A percentile compares a stretch with the other conserved stretches of the same genome.
phyloP scores from a whole-genome alignment of 2,888 invertebrate genomes.

The Ornithoptera alexandrae region DNA sequence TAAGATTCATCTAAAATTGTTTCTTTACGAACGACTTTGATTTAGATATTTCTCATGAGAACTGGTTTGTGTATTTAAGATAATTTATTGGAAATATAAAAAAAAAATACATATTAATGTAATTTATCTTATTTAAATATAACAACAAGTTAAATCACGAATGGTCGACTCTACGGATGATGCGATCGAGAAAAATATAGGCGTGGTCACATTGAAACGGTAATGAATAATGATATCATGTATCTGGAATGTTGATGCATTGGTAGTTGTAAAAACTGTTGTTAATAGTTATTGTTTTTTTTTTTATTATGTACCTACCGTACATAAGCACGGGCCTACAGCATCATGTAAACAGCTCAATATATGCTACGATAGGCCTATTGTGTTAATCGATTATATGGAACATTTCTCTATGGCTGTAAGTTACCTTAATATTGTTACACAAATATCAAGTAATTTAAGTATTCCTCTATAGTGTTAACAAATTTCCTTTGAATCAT shows the following conservation, averaged over 20 bases:
- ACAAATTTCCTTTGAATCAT: neutral
- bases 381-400: no score
- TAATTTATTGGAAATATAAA: no score
- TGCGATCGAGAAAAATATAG: constrained; percentile 12
- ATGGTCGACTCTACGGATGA: neutral
- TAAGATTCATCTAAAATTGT: no score
- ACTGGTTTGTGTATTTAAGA: no score
- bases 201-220: neutral
- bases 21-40: no score
- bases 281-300: neutral
- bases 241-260: constrained; percentile 14
- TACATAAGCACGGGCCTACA: neutral
- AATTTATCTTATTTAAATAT: neutral
- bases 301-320: neutral
- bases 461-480: neutral
- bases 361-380: no score
- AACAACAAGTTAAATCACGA: neutral
- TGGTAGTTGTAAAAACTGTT: constrained; percentile 16
- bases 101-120: no score
- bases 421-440: no score
- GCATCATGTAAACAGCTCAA: neutral
- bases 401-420: no score
- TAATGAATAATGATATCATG: constrained; percentile 19
- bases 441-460: no score
- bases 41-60: no score